phyloP scores from a whole-genome alignment of 53 echinoderm and acorn worm genomes.

The Astropecten irregularis region DNA sequence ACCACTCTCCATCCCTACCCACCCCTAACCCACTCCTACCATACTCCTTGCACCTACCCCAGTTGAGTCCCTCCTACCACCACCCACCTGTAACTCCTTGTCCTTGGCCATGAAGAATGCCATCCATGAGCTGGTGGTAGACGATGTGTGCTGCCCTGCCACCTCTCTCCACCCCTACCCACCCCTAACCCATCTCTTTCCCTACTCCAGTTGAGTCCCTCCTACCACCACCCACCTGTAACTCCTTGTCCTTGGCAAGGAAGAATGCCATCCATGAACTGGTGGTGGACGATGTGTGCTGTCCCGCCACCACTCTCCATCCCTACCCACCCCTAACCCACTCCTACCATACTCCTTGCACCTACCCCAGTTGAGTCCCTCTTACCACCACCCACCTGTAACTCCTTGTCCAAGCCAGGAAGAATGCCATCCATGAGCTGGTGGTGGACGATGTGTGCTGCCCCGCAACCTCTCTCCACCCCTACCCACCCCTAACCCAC shows the following conservation, averaged over 20 bases:
- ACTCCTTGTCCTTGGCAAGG: conserved; percentile 73
- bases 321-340: neutral
- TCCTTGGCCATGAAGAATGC: conserved; percentile 83
- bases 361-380: neutral
- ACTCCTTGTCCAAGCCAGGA: conserved; percentile 73
- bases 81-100: conserved; percentile 70
- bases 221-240: conserved; percentile 51
- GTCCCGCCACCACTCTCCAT: conserved; percentile 62
- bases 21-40: neutral
- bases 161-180: neutral
- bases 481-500: too few relatives aligned
- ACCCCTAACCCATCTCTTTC: neutral
- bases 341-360: neutral
- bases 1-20: conserved; percentile 6
- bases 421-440: conserved; percentile 86
- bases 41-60: too few relatives aligned
- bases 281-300: conserved; percentile 89
- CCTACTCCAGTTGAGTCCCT: neutral
- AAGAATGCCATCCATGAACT: conserved; percentile 88
- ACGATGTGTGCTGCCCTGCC: conserved; percentile 74
- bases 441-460: conserved; percentile 90
- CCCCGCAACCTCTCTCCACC: too few relatives aligned
- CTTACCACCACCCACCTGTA: too few relatives aligned
- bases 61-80: neutral
- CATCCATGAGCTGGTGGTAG: conserved; percentile 84